Evolutionary conservation across 2,888 invertebrate genomes (phyloP), one percentile per base, ranked within the genome.

Genomic region (Mythimna impura): DNA sequence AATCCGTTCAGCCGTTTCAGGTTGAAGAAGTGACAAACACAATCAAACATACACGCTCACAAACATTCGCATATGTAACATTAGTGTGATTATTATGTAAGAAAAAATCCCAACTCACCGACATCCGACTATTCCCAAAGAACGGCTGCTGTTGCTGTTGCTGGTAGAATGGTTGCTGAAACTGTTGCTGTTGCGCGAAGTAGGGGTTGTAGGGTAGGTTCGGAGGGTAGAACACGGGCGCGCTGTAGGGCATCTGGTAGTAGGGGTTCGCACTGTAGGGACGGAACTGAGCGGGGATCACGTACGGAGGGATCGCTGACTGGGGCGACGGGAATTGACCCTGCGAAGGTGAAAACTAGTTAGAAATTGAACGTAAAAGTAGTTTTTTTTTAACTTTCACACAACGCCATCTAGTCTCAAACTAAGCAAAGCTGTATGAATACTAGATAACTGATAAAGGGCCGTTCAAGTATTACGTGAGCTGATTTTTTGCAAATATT

Each of bases 221-320:
- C 4, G 90, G 92, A 4, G 94, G 95, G 88, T 95, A 96, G 89
- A 92, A 95, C 84, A 95, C 81, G 10, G 91, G 87, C 66, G 95
- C 89, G 71, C 94, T 89, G 92, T 95, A 94, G 34, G 96, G 95
- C 85, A 95, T 95, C 82, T 96, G 96, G 88, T 96, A 97, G 87
- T 95, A 95, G 1, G 95, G 93, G 60, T 93, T 89, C 43, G 92
- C 92, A 71, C 91, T 93, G 89, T 93, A 96, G 0, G 97, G 97
- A 25, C 97, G 93, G 89, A 94, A 96, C 76, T 96, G 94, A 0
- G 88, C 85, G 5, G 91, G 91, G 88, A 94, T 90, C 90, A 94
- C 90, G 88, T 94, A 94, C 0, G 95, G 94, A 0, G 92, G 90
- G 5, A 93, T 83, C 0, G 88, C 84, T 9, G 89, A 85, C 34